Base-by-base conservation (phyloP, 2,797 vertebrate species). In the Gymnodraco acuticeps region DNA sequence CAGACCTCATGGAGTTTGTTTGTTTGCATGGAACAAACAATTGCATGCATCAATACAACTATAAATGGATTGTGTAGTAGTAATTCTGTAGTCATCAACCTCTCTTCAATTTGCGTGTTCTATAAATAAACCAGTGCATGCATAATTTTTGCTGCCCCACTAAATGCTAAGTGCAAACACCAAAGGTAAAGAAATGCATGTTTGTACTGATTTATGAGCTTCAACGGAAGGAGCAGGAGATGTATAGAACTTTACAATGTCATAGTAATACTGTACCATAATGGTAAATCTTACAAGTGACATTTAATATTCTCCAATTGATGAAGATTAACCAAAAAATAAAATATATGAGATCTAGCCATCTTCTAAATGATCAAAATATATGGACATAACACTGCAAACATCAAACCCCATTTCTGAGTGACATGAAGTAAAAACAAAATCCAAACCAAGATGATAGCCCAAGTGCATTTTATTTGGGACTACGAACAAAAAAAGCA, bases 401-500 rank as follows among this genome's bases (percentile, higher is more conserved):
- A 33, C 33, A 38, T 4, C 33, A 38, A 38, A 38, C 33, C 33
- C 33, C 7, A 38, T 38, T 38, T 38, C 33, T 38, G 33, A 38
- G 33, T 38, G 33, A 38, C 33, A 38, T 38, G 33, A 38, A 38
- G 33, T 38, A 9, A 38, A 59, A 74, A 23, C 0, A 47, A 2
- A 50, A 38, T 3, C 42, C 54, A 79, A 71, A 83, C 48, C 8
- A 61, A 51, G 41, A 31, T 83, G 85, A 91, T 82, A 88, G 80
- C 71, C 15, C 80, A 89, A 85, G 88, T 88, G 89, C 77, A 81
- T 91, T 94, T 94, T 92, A 93, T 93, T 93, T 83, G 81, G 78
- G 88, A 88, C 83, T 13, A 46, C 20, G 76, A 87, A 92, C 91
- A 91, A 56, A 88, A 81, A 88, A 91, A 90, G 86, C 85, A 75